Conservation (phyloP, 37 sponge, comb jelly and placozoan genomes). For the Theonella swinhoei region DNA sequence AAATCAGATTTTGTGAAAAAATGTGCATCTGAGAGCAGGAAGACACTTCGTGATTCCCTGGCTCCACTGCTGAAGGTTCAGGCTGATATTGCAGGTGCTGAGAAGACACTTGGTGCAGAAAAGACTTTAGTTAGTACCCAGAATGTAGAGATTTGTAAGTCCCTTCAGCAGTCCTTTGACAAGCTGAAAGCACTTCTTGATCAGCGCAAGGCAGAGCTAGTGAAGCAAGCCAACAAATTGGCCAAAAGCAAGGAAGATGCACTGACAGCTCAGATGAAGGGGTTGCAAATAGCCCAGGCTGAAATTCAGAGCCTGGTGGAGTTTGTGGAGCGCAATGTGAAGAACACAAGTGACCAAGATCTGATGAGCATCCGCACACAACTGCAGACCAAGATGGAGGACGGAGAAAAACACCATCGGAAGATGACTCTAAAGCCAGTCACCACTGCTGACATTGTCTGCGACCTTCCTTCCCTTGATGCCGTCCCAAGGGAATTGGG, state of each 20-base stretch:
- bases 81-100: neutral
- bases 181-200: neutral
- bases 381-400: neutral
- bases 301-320: slow-evolving; percentile 35
- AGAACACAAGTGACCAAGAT: neutral
- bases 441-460: slow-evolving; percentile 6
- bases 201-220: neutral
- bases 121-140: neutral
- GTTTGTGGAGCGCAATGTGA: slow-evolving; percentile 6
- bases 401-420: neutral
- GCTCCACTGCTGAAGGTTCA: neutral
- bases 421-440: neutral
- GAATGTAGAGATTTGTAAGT: neutral
- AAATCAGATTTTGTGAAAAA: slow-evolving; percentile 12
- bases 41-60: neutral
- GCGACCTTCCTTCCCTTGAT: neutral
- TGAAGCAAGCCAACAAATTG: neutral
- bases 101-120: neutral
- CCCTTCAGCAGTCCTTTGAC: slow-evolving; percentile 1
- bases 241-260: neutral
- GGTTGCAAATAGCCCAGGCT: neutral
- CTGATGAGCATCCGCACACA: slow-evolving; percentile 9
- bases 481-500: neutral
- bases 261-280: slow-evolving; percentile 13
- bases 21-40: slow-evolving; percentile 8